Percentiles rank a stretch among this genome's conserved stretches.
Evolutionary conservation across 2,113 vertebrate species (phyloP).

Genomic region (Laticauda colubrina): DNA sequence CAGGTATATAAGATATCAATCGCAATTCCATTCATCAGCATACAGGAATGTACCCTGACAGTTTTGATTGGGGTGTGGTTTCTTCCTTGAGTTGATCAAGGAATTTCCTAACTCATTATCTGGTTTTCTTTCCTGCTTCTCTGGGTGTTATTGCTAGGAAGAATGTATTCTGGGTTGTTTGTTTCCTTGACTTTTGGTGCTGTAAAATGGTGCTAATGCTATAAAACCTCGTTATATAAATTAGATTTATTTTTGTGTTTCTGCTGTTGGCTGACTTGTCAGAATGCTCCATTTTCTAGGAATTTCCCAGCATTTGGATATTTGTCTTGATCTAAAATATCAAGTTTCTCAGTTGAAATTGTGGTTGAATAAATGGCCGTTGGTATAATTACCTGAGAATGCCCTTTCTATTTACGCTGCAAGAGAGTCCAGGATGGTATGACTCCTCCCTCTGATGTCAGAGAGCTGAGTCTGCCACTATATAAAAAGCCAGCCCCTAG

Average conservation of each 20-base stretch:
- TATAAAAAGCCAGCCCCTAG: no score
- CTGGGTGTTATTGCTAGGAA: neutral
- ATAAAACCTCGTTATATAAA: neutral
- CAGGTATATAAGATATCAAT: neutral
- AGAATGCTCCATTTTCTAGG: neutral
- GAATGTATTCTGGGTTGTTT: neutral
- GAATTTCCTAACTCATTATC: neutral
- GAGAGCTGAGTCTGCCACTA: no score
- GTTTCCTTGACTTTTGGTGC: neutral
- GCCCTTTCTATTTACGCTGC: no score
- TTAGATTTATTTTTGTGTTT: neutral
- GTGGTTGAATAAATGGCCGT: neutral
- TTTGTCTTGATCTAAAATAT: neutral
- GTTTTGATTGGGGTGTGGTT: neutral
- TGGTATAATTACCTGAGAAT: no score
- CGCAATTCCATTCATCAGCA: neutral
- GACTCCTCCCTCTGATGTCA: no score
- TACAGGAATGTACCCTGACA: neutral
- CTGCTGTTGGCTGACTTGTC: neutral
- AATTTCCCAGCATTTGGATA: neutral
- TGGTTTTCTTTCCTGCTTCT: neutral
- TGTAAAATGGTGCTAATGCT: neutral
- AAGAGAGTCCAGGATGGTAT: no score
- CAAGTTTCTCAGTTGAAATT: neutral
- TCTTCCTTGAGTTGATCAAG: neutral